phyloP scores from a whole-genome alignment of 1,140 invertebrate genomes.

The Subanguina moxae region DNA sequence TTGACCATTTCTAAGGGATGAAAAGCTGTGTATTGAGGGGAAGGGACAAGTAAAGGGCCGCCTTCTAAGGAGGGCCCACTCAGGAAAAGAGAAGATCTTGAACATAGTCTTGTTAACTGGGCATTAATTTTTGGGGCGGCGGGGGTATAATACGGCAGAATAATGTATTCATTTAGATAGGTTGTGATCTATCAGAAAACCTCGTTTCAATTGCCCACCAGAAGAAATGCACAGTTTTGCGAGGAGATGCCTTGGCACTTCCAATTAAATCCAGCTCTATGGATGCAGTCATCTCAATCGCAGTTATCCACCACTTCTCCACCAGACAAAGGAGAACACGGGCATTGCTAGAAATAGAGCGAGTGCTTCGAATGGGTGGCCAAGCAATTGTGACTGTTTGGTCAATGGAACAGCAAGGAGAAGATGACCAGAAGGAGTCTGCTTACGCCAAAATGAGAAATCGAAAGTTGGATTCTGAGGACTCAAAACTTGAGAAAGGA shows the following conservation, averaged over 20 bases:
- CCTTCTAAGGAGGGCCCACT: too few species aligned
- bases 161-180: conserved; percentile 29
- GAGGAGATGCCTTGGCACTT: conserved; percentile 77
- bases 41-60: too few species aligned
- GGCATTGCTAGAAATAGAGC: conserved; percentile 78
- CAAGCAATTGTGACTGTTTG: conserved; percentile 87
- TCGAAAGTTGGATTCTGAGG: conserved; percentile 30
- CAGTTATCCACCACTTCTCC: conserved; percentile 91
- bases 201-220: conserved; percentile 28
- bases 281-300: conserved; percentile 87
- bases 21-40: too few species aligned
- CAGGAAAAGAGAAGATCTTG: too few species aligned
- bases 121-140: too few species aligned
- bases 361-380: conserved; percentile 82
- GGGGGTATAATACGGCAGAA: too few species aligned
- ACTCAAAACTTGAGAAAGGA: conserved; percentile 22
- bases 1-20: too few species aligned
- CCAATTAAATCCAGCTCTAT: conserved; percentile 86
- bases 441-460: conserved; percentile 34
- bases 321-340: conserved; percentile 80
- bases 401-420: conserved; percentile 88
- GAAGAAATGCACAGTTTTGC: conserved; percentile 64
- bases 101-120: too few species aligned
- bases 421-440: conserved; percentile 65
- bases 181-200: conserved; percentile 36